Evolutionary conservation across 2,113 vertebrate species (phyloP).

Genomic region (Psilopogon haemacephalus): DNA sequence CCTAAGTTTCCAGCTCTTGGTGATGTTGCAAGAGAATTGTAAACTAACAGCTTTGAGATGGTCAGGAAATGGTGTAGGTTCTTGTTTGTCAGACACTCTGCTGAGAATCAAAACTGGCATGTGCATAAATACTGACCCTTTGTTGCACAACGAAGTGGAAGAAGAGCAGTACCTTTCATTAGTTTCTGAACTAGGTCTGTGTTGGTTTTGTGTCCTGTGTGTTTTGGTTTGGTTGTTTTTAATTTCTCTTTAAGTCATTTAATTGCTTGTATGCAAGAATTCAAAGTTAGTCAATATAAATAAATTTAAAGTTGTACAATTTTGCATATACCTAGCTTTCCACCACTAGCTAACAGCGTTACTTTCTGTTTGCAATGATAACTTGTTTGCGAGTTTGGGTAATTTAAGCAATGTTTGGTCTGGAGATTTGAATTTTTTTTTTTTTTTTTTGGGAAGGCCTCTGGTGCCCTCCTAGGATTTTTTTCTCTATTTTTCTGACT

Average conservation of each 20-base stretch:
- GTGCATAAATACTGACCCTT: not conserved
- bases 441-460: not conserved
- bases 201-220: not conserved
- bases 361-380: not conserved
- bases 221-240: not conserved
- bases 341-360: constrained; percentile 35
- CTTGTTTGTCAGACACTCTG: not conserved
- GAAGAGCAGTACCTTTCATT: not conserved
- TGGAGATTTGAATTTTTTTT: not conserved
- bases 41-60: not conserved
- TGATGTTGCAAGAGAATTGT: not conserved
- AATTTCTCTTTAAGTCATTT: accelerated
- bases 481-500: not conserved
- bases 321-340: not conserved
- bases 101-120: not conserved
- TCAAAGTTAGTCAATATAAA: not conserved
- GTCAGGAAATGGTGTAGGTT: not conserved
- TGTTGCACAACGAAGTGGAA: not conserved
- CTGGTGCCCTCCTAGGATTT: not conserved
- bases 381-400: not conserved
- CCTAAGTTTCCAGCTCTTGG: not conserved
- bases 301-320: not conserved
- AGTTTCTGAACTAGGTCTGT: not conserved
- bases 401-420: not conserved
- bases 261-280: not conserved